These are phyloP conservation scores for Enteromius trimaculatus DNA, from an alignment of 2,797 vertebrate genomes.

Conservation along the genomic window DNA sequence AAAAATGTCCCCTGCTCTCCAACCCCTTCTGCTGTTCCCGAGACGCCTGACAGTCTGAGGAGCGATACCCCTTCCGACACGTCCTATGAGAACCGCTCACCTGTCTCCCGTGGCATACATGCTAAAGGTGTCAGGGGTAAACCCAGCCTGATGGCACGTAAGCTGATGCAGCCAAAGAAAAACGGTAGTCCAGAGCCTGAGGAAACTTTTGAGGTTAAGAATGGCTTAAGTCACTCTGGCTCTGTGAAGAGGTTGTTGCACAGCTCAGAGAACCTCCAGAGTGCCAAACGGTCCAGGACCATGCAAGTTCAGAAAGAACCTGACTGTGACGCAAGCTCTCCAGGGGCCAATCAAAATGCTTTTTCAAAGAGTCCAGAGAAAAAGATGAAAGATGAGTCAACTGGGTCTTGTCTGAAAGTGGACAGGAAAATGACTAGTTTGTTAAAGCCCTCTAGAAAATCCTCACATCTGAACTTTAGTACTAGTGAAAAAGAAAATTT, in stretches of 20 bases:
- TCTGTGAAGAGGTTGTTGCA: conserved; percentile 73
- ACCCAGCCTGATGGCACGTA: conserved; percentile 48
- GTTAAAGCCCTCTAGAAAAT: conserved; percentile 25
- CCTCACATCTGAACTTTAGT: neutral
- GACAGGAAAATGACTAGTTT: conserved; percentile 8
- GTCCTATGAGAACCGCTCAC: conserved; percentile 58
- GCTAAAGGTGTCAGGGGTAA: conserved; percentile 56
- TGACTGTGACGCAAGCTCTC: conserved; percentile 15
- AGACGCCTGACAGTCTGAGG: conserved; percentile 53
- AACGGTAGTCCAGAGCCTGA: conserved; percentile 43
- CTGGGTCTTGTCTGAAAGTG: neutral
- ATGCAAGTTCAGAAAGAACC: conserved; percentile 8
- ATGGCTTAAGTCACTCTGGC: conserved; percentile 24
- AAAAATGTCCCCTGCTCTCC: conserved; percentile 45
- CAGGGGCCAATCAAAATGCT: conserved; percentile 10
- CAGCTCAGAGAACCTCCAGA: conserved; percentile 62
- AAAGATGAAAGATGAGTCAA: conserved; percentile 29
- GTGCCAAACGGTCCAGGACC: conserved; percentile 69
- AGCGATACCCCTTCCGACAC: neutral
- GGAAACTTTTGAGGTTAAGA: conserved; percentile 27
- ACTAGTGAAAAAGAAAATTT: conserved; percentile 37
- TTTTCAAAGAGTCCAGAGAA: conserved; percentile 35
- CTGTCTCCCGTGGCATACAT: conserved; percentile 66
- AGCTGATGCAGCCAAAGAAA: conserved; percentile 34
- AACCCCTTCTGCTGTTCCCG: conserved; percentile 51